Conservation (phyloP, 2,797 vertebrate genomes). For the Erpetoichthys calabaricus region DNA sequence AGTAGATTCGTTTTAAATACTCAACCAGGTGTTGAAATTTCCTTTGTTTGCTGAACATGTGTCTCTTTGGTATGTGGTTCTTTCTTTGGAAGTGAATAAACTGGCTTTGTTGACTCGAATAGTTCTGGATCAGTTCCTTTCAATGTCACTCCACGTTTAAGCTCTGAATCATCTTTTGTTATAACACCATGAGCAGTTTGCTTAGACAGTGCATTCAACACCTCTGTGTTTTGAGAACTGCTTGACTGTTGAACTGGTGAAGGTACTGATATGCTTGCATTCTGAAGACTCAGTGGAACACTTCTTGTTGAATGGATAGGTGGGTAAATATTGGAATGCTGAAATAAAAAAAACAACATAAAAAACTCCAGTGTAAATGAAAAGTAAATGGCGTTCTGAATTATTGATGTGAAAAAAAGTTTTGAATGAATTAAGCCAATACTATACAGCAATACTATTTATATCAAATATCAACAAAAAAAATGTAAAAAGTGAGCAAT, state of each 20-base stretch:
- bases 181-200: background rate
- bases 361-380: background rate
- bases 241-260: constrained; percentile 13
- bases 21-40: constrained; percentile 51
- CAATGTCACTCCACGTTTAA: too few species aligned
- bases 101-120: constrained; percentile 28
- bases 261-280: constrained; percentile 21
- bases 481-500: too few species aligned
- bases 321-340: constrained; percentile 25
- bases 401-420: constrained; percentile 5
- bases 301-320: constrained; percentile 31
- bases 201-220: constrained; percentile 1
- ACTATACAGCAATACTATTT: background rate
- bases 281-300: constrained; percentile 28
- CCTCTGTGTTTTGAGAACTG: constrained; percentile 18
- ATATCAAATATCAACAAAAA: too few species aligned
- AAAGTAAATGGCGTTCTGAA: background rate
- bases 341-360: constrained; percentile 11
- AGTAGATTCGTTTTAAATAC: background rate
- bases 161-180: too few species aligned
- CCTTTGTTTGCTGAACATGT: constrained; percentile 39
- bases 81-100: constrained; percentile 24
- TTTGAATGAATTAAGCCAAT: background rate
- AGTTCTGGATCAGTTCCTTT: background rate
- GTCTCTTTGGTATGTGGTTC: constrained; percentile 39